Percentiles rank a stretch among this genome's conserved stretches.
Evolutionary conservation across 2,888 invertebrate species (phyloP).

Genomic region (Pycnomerus fuliginosus): DNA sequence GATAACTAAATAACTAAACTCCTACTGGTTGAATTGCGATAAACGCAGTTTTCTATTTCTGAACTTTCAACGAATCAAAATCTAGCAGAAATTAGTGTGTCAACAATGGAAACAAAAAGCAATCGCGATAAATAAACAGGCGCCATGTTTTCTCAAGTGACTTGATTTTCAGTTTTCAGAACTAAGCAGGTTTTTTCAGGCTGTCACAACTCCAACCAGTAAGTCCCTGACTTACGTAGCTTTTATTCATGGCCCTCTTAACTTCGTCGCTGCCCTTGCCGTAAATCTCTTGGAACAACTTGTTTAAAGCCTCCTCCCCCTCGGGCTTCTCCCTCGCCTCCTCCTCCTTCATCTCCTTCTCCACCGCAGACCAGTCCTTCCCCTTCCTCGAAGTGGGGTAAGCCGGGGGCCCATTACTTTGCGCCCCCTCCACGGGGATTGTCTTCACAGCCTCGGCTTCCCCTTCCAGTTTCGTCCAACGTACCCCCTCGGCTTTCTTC

Average conservation of each 20-base stretch:
- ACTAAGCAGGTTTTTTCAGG: too few relatives aligned
- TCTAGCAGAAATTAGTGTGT: too few relatives aligned
- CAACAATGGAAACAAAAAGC: too few relatives aligned
- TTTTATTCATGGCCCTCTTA: slow-evolving; percentile 96
- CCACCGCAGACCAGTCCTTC: slow-evolving; percentile 90
- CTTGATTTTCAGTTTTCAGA: too few relatives aligned
- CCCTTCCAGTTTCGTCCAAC: slow-evolving; percentile 79
- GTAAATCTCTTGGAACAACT: slow-evolving; percentile 93
- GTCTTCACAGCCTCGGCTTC: slow-evolving; percentile 51
- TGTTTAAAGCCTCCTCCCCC: slow-evolving; percentile 87
- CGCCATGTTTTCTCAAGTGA: too few relatives aligned
- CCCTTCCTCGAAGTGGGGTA: slow-evolving; percentile 63
- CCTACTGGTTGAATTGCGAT: too few relatives aligned
- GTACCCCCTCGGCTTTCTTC: slow-evolving; percentile 73
- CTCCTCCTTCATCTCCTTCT: slow-evolving; percentile 75
- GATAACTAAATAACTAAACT: too few relatives aligned
- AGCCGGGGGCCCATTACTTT: slow-evolving; percentile 38
- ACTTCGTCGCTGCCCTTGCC: slow-evolving; percentile 90
- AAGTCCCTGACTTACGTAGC: slow-evolving; percentile 91
- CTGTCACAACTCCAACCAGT: too few relatives aligned
- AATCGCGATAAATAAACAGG: too few relatives aligned
- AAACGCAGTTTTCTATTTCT: too few relatives aligned
- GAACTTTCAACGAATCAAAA: too few relatives aligned
- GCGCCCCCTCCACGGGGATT: slow-evolving; percentile 15
- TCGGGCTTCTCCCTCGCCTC: slow-evolving; percentile 77